phyloP scores from a whole-genome alignment of 1,140 invertebrate genomes.

The Patella vulgata region DNA sequence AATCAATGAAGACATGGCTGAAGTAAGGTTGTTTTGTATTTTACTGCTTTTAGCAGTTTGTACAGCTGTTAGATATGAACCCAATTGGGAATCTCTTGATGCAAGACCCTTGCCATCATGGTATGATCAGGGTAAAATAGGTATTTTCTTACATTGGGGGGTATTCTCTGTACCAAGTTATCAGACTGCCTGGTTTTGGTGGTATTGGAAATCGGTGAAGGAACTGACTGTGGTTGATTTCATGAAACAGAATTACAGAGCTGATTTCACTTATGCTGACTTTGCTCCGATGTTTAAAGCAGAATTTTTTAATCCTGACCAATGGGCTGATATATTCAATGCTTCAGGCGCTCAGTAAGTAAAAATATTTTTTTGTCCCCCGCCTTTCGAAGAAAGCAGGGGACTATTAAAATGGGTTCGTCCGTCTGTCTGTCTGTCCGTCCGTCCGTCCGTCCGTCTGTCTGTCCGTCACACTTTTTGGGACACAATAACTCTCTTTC shows the following conservation, averaged over 20 bases:
- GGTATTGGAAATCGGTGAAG: constrained; percentile 46
- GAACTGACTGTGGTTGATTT: constrained; percentile 36
- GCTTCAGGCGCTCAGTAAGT: constrained; percentile 58
- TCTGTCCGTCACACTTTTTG: no score
- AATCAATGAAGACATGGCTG: no score
- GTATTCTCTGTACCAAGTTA: constrained; percentile 66
- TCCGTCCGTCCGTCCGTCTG: no score
- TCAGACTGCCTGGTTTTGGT: constrained; percentile 60
- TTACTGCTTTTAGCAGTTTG: not conserved
- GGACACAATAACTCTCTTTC: no score
- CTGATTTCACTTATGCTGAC: constrained; percentile 60
- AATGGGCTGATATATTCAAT: constrained; percentile 58
- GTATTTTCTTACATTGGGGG: constrained; percentile 68
- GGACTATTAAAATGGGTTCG: no score
- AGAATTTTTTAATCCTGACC: constrained; percentile 53
- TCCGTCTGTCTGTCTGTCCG: no score
- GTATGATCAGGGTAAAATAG: constrained; percentile 67
- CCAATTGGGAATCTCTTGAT: constrained; percentile 66
- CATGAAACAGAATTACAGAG: constrained; percentile 56
- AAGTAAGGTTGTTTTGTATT: no score
- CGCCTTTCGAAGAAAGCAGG: no score
- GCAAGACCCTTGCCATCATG: constrained; percentile 62
- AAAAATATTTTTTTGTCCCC: not conserved
- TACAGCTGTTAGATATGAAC: constrained; percentile 30
- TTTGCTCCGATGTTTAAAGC: constrained; percentile 58